Conservation (phyloP, 2,113 vertebrate genomes). For the Sula dactylatra region DNA sequence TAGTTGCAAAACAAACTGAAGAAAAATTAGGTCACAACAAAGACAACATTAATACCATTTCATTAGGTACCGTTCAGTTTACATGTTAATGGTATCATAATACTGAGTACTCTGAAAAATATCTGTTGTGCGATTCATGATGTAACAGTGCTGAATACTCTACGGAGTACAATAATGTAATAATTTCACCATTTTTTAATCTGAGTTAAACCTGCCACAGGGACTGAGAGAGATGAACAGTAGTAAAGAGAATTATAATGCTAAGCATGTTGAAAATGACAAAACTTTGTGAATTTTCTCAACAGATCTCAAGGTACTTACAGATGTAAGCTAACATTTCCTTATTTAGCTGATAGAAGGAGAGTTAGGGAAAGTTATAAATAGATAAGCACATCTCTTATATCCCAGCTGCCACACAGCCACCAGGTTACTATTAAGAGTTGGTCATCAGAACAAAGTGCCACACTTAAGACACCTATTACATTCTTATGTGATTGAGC, state of each 20-base stretch:
- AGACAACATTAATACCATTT: not conserved
- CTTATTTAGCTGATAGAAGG: not conserved
- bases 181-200: not conserved
- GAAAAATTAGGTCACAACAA: not conserved
- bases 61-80: not conserved
- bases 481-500: not conserved
- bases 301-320: not conserved
- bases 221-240: not conserved
- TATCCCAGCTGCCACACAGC: not conserved
- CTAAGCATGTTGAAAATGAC: not conserved
- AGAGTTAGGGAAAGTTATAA: not conserved
- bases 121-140: not conserved
- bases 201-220: not conserved
- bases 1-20: not conserved
- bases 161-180: not conserved
- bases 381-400: not conserved
- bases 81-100: not conserved
- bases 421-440: not conserved
- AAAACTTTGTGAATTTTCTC: not conserved
- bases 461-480: not conserved
- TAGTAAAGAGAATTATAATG: not conserved
- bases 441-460: not conserved
- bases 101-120: not conserved
- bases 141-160: not conserved
- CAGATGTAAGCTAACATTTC: not conserved